A percentile compares a stretch with the other conserved stretches of the same genome.
Evolutionary conservation across 2,888 invertebrate species (phyloP).

Genomic region (Lasius platythorax): DNA sequence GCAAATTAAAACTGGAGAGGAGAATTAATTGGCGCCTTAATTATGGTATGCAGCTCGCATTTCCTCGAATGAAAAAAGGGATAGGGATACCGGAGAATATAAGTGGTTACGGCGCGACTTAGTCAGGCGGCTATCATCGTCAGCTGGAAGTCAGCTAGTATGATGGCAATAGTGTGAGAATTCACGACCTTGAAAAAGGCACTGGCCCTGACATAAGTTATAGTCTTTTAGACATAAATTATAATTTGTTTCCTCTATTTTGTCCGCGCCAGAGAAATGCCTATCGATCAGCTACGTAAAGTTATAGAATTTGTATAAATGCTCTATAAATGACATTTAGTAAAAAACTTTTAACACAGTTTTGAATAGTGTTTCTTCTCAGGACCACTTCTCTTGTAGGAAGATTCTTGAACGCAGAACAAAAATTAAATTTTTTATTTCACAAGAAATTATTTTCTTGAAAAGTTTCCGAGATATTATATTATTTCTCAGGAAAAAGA

Average conservation of each 20-base stretch:
- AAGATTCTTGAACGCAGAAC: neutral
- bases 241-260: constrained; percentile 14
- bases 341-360: neutral
- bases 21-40: constrained; percentile 60
- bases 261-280: neutral
- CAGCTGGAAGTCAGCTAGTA: constrained; percentile 21
- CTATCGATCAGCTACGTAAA: neutral
- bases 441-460: neutral
- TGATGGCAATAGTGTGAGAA: constrained; percentile 63
- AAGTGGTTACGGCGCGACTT: constrained; percentile 43
- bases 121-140: constrained; percentile 34
- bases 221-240: constrained; percentile 39
- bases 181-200: constrained; percentile 75
- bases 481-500: neutral
- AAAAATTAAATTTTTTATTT: constrained; percentile 26
- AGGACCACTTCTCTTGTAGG: neutral
- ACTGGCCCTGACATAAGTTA: constrained; percentile 72
- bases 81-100: constrained; percentile 28
- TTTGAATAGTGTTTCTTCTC: neutral
- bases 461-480: neutral
- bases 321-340: neutral
- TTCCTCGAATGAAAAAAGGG: constrained; percentile 21
- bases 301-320: neutral
- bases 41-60: constrained; percentile 66
- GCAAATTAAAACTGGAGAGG: constrained; percentile 21